Percentiles rank a stretch among this genome's conserved stretches.
Evolutionary conservation across 2,888 invertebrate genomes (phyloP).

Genomic region (Lycophotia porphyrea): DNA sequence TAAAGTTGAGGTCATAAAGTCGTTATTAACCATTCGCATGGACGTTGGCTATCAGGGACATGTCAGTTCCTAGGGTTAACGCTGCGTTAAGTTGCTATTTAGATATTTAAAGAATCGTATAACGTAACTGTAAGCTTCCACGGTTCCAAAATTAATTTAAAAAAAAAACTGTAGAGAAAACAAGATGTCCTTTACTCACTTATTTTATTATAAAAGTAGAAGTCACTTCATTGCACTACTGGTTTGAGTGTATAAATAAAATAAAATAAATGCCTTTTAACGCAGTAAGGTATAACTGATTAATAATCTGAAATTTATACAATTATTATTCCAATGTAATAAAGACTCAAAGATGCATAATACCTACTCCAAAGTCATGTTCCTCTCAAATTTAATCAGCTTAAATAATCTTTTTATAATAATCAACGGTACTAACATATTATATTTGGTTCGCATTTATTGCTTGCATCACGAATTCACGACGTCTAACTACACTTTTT

Average conservation of each 20-base stretch:
- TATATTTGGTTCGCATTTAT: neutral
- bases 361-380: neutral
- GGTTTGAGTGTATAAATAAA: no score
- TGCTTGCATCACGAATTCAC: neutral
- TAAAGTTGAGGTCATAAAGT: constrained; percentile 59
- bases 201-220: no score
- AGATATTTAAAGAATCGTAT: neutral
- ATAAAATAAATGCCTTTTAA: no score
- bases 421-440: neutral
- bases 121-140: no score
- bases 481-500: neutral
- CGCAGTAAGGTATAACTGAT: no score
- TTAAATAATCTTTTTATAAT: no score
- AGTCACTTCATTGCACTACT: no score
- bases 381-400: neutral
- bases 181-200: no score
- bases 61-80: constrained; percentile 9
- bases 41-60: constrained; percentile 21
- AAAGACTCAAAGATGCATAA: neutral
- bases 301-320: no score
- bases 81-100: neutral
- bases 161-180: no score
- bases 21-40: constrained; percentile 61
- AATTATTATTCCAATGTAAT: neutral
- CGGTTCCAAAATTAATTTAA: no score